Conservation (phyloP, 2,888 invertebrate species). For the Torymus texanus region DNA sequence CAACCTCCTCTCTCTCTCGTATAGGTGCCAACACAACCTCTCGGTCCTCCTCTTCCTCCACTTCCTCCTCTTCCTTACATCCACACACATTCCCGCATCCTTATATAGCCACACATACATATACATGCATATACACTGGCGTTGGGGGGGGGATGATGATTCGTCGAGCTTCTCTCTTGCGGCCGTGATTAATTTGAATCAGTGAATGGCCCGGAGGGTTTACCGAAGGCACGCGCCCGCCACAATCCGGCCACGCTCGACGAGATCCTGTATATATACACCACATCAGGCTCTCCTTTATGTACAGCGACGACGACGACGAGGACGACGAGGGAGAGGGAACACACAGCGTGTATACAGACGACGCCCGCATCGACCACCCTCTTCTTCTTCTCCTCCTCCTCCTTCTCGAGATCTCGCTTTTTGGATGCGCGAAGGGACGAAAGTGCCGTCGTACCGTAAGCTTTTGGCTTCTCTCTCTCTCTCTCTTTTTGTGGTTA, state of each 20-base stretch:
- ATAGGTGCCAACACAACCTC: no score
- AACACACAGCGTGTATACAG: no score
- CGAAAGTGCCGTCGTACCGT: no score
- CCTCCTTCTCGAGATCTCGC: no score
- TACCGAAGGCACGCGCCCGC: constrained; percentile 65
- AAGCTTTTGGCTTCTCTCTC: background rate
- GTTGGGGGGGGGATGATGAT: constrained; percentile 38
- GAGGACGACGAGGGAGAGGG: background rate
- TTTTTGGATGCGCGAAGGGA: no score
- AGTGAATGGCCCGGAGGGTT: constrained; percentile 73
- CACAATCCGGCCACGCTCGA: constrained; percentile 58
- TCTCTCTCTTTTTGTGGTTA: background rate
- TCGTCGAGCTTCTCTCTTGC: constrained; percentile 55
- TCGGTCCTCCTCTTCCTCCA: no score
- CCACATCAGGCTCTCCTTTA: no score
- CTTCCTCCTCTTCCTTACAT: no score
- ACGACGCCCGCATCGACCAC: no score
- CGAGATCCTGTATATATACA: background rate
- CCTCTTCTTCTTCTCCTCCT: no score
- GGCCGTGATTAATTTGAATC: constrained; percentile 75
- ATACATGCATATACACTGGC: background rate
- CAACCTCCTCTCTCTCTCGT: no score
- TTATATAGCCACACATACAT: background rate
- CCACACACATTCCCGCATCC: no score
- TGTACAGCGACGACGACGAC: background rate